Evolutionary conservation across 2,113 vertebrate species (phyloP), one percentile per base, ranked within the genome.

Genomic region (Elephantulus edwardii): DNA sequence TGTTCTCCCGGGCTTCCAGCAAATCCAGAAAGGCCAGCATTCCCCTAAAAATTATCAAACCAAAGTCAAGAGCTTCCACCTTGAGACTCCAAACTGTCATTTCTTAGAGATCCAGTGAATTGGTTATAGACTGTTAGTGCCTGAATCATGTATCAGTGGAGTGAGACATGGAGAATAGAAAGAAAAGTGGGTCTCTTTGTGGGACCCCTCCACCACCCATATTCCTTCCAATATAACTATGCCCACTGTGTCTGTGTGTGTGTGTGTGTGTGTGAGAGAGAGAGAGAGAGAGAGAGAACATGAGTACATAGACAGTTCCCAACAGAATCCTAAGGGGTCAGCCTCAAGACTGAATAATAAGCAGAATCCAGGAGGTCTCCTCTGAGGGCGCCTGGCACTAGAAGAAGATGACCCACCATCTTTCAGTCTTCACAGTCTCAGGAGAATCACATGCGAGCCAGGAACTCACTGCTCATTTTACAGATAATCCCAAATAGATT

Each of bases 31-130:
- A 9, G 52, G 24, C 98, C 98, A 44, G 98, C 88, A 96, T 97
- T 97, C 4, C 98, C 98, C 98, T 99, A 95, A 95, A 97, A 96
- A 92, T 5, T 85, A 89, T 42, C 83, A 94, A 95, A 95, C 19
- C 62, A 35, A 86, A 76, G 6, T 35, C 60, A 62, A 83, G 54
- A 88, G 60, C 8, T 35, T 54, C 13, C 40, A 66, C 40, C 50
- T 17, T 74, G 50, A 83, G 62, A 81, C 28, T 52, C 9, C 44
- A 42, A 77, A 13, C 4, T 62, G 14, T 3, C 19, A 30, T 50
- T 85, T 35, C 19, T 26, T 28, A n/a, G 50, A 93, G 78, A 14
- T 74, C 13, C 64, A 71, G 6, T 3, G 66, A 93, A 28, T 38
- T 35, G 7, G 42, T 40, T n/a, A 20, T 19, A 22, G 64, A 80